Percentiles rank a stretch among this genome's conserved stretches.
phyloP scores from a whole-genome alignment of 2,113 vertebrate genomes.

The Herpailurus yagouaroundi region DNA sequence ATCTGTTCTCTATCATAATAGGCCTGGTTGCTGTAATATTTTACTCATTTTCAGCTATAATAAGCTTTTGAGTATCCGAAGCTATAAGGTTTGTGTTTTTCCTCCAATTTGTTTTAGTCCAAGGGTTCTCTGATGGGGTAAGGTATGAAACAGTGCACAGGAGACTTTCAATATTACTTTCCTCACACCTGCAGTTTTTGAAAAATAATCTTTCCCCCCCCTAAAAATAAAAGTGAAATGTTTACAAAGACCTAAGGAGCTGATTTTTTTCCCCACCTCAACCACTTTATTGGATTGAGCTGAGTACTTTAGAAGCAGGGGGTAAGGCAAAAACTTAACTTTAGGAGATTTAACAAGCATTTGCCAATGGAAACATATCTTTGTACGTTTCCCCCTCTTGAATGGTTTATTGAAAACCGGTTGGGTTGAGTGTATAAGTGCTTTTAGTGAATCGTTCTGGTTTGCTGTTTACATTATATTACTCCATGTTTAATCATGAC shows the following conservation, averaged over 20 bases:
- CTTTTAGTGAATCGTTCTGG: constrained; percentile 1
- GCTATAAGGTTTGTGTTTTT: constrained; percentile 41
- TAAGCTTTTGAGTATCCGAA: constrained; percentile 55
- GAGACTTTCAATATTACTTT: constrained; percentile 66
- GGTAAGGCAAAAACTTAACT: constrained; percentile 57
- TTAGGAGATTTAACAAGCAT: constrained; percentile 72
- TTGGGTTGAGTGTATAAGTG: neutral
- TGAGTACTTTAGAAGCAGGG: constrained; percentile 45
- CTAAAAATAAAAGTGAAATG: constrained; percentile 70
- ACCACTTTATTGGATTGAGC: constrained; percentile 66
- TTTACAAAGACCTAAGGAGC: constrained; percentile 61
- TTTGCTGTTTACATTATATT: constrained; percentile 9
- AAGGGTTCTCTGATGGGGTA: neutral
- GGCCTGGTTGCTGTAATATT: neutral
- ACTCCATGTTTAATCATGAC: neutral
- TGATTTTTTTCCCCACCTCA: constrained; percentile 30
- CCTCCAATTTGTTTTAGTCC: constrained; percentile 63
- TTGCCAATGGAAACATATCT: constrained; percentile 59
- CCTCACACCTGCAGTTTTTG: constrained; percentile 60
- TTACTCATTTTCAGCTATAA: constrained; percentile 48
- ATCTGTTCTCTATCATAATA: constrained; percentile 43
- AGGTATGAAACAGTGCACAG: constrained; percentile 46
- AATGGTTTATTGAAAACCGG: constrained; percentile 56
- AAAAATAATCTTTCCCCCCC: constrained; percentile 10
- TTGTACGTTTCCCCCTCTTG: neutral